phyloP scores from a whole-genome alignment of 2,113 vertebrate genomes.

The Naja naja region DNA sequence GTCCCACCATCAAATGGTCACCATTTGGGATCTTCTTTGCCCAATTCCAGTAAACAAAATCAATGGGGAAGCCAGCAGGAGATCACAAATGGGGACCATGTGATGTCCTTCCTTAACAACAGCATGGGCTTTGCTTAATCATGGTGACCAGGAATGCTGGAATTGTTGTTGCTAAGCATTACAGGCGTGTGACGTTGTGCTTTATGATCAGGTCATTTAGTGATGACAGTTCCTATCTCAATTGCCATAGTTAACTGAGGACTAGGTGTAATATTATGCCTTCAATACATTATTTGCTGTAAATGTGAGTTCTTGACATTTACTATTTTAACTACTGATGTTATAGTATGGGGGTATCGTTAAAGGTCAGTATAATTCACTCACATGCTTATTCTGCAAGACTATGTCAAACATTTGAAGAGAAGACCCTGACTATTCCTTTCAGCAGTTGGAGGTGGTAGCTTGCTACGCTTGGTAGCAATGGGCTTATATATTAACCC shows the following conservation, averaged over 20 bases:
- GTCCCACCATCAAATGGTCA: not conserved
- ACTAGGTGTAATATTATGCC: not conserved
- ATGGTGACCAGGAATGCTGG: not conserved
- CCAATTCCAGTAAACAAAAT: not conserved
- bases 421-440: not conserved
- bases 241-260: not conserved
- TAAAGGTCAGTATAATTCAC: not conserved
- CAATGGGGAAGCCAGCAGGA: not conserved
- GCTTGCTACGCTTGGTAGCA: not conserved
- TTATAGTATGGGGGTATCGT: not conserved
- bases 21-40: not conserved
- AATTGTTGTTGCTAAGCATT: not conserved
- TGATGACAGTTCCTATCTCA: not conserved
- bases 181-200: not conserved
- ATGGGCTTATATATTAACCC: not conserved
- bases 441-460: not conserved
- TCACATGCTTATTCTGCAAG: not conserved
- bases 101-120: not conserved
- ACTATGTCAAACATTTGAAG: not conserved
- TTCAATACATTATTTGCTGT: not conserved
- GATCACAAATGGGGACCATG: not conserved
- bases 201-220: not conserved
- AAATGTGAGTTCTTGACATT: not conserved
- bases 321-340: not conserved
- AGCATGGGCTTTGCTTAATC: not conserved